Evolutionary conservation across 2,113 vertebrate species (phyloP).

Genomic region (Melanocharis versteri): DNA sequence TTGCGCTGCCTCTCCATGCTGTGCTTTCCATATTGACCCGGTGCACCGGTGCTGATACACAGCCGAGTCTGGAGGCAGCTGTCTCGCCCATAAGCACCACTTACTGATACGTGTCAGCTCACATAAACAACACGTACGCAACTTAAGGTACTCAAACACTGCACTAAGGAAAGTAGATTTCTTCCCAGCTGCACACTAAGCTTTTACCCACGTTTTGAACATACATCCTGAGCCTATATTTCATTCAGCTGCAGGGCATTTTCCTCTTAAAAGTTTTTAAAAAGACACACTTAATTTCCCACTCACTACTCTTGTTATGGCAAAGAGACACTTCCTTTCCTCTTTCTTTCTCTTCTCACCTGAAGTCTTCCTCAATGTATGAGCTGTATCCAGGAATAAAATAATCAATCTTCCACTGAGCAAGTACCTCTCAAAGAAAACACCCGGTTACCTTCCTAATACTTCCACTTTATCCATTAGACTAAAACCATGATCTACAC

Average conservation of each 20-base stretch:
- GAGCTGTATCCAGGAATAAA: background rate
- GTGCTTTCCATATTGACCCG: background rate
- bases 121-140: background rate
- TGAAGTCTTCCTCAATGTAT: background rate
- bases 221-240: background rate
- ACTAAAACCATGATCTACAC: background rate
- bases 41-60: background rate
- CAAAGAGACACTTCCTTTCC: background rate
- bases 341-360: background rate
- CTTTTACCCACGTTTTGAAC: background rate
- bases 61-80: background rate
- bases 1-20: background rate
- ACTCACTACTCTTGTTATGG: background rate
- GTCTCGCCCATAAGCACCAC: background rate
- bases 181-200: background rate
- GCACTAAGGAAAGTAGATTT: background rate
- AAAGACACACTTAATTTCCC: background rate
- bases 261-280: background rate
- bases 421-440: background rate
- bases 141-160: background rate
- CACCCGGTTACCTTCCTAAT: background rate
- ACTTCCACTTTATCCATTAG: background rate
- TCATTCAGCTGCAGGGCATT: background rate
- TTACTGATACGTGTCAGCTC: slow-evolving; percentile 3
- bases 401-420: background rate